These are phyloP conservation scores for Octopus bimaculoides DNA, from an alignment of 1,140 invertebrate species.

Conservation along the genomic window DNA sequence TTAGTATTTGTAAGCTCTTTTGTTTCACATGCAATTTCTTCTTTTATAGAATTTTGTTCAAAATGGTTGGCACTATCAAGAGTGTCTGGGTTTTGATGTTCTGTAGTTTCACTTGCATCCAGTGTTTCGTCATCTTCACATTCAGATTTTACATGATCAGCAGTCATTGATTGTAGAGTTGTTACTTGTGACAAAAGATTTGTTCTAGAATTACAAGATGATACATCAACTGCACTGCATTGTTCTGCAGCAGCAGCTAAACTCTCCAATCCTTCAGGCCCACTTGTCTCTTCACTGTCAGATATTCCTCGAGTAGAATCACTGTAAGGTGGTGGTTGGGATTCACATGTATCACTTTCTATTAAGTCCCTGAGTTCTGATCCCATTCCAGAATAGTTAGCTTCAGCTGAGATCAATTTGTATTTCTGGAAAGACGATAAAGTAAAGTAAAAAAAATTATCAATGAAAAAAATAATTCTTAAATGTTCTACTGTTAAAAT, in stretches of 20 bases:
- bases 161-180: not conserved
- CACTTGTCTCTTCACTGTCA: not conserved
- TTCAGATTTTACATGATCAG: not conserved
- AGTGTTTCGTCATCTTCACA: constrained; percentile 8
- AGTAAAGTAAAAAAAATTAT: too few relatives aligned
- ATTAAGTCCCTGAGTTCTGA: constrained; percentile 14
- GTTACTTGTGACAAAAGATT: not conserved
- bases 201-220: not conserved
- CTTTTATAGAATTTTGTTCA: not conserved
- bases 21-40: not conserved
- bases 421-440: not conserved
- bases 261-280: not conserved
- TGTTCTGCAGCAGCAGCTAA: not conserved
- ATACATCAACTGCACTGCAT: not conserved
- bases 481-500: too few relatives aligned
- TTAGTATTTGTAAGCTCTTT: not conserved
- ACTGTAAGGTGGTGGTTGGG: not conserved
- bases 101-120: constrained; percentile 5
- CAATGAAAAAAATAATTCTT: too few relatives aligned
- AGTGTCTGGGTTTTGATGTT: constrained; percentile 3
- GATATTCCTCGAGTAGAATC: constrained; percentile 1
- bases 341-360: constrained; percentile 16
- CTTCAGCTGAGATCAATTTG: not conserved
- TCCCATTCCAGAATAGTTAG: not conserved
- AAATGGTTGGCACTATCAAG: not conserved